Evolutionary conservation across 2,888 invertebrate genomes (phyloP), one percentile per base, ranked within the genome.

Genomic region (Eupithecia subfuscata): DNA sequence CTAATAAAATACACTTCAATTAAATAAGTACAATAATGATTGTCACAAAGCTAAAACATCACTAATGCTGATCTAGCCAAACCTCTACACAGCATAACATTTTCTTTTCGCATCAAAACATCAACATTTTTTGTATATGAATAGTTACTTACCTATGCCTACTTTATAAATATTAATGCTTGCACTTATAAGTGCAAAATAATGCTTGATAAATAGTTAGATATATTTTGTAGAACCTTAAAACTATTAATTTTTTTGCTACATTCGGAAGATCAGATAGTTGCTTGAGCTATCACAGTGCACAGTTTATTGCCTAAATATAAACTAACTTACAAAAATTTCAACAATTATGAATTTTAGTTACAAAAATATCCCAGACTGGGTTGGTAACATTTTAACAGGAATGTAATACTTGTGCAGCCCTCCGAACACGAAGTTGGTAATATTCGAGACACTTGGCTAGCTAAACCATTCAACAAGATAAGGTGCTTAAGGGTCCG

Each of bases 211-310:
- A 64, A 64, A 64, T 64, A 64, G 8, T 64, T 64, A 0, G 9
- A 40, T 40, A 40, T 40, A 34, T 64, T 34, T 60, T 25, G n/a
- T 56, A 56, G 22, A 56, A 60, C 25, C 60, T 60, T 60, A 25
- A 25, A 60, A 12, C 60, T 60, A 60, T 60, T 56, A 12, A 56
- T 7, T 34, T 37, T 43, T 22, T 25, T 25, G 40, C 43, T 68
- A 45, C 12, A 18, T 14, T 72, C 52, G 72, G 72, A 72, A 72
- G 72, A 72, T 52, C 72, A 72, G 40, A 40, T 70, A 72, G 48
- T 72, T 22, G 34, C 48, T n/a, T 48, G n/a, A 34, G n/a, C 37
- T 72, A 72, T 72, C 72, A 72, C 72, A 72, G 72, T 45, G 48
- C 48, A 65, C 68, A 40, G 25, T 40, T 67, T 68, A 68, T 40